Conservation (phyloP, 1,140 invertebrate genomes). For the Pseudomyrmex sp. region DNA sequence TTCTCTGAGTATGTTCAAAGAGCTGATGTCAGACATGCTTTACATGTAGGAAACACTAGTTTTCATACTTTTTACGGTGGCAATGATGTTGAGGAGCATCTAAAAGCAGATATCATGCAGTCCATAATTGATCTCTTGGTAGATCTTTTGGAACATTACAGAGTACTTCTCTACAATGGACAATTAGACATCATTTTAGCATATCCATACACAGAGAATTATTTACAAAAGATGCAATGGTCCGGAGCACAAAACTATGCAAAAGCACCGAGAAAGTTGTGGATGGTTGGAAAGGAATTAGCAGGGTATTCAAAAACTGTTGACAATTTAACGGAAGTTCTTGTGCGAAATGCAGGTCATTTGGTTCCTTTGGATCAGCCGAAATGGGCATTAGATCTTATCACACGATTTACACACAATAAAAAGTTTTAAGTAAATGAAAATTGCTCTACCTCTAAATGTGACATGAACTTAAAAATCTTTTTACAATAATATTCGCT, state of each 20-base stretch:
- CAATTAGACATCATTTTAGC: slow-evolving; percentile 95
- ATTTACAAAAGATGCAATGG: slow-evolving; percentile 90
- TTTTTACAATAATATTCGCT: neutral
- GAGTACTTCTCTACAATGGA: slow-evolving; percentile 92
- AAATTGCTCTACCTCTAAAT: neutral
- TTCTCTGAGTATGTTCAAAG: slow-evolving; percentile 87
- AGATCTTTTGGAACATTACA: slow-evolving; percentile 89
- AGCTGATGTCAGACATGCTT: slow-evolving; percentile 87
- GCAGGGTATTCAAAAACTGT: slow-evolving; percentile 92
- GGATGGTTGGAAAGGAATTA: slow-evolving; percentile 89
- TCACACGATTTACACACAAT: slow-evolving; percentile 90
- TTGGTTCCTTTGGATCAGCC: slow-evolving; percentile 94
- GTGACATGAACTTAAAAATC: too few relatives aligned
- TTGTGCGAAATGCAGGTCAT: slow-evolving; percentile 93
- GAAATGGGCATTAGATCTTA: slow-evolving; percentile 91
- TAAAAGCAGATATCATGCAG: slow-evolving; percentile 93
- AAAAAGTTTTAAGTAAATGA: slow-evolving; percentile 84
- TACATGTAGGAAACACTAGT: slow-evolving; percentile 93
- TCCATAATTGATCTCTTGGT: slow-evolving; percentile 91
- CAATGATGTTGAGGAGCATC: slow-evolving; percentile 87
- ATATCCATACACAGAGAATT: slow-evolving; percentile 91
- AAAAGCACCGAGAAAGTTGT: slow-evolving; percentile 88
- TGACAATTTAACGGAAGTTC: slow-evolving; percentile 91
- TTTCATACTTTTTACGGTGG: slow-evolving; percentile 86
- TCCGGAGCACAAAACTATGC: slow-evolving; percentile 88